These are phyloP conservation scores for Luffia ferchaultella DNA, from an alignment of 2,888 invertebrate species.

Conservation along the genomic window DNA sequence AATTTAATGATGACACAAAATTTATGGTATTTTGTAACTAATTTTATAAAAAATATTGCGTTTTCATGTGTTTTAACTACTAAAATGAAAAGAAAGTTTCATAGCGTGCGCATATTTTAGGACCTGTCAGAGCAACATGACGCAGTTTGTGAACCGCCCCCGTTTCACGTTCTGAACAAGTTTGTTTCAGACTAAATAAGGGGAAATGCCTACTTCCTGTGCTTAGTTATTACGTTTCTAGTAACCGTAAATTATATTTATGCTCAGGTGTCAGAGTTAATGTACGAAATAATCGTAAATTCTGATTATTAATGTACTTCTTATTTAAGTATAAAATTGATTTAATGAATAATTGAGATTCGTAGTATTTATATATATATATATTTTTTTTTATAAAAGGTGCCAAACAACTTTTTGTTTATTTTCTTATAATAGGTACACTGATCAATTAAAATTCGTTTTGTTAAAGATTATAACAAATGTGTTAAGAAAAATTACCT, in stretches of 20 bases:
- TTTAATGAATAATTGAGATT: too few relatives aligned
- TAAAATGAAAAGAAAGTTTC: constrained; percentile 13
- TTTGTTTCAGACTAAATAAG: background rate
- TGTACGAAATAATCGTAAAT: background rate
- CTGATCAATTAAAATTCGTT: too few relatives aligned
- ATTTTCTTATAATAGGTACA: too few relatives aligned
- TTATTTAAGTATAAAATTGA: too few relatives aligned
- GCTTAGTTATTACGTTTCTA: background rate
- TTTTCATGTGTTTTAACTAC: constrained; percentile 11
- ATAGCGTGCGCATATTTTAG: constrained; percentile 49
- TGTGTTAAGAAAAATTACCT: too few relatives aligned
- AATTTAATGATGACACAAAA: background rate
- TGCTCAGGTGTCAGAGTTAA: background rate
- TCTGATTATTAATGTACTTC: background rate
- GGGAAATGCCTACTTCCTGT: background rate
- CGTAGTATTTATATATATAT: too few relatives aligned
- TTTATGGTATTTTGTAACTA: background rate
- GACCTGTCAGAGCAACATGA: constrained; percentile 55
- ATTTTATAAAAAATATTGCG: background rate
- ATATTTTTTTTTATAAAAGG: too few relatives aligned
- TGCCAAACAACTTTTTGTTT: too few relatives aligned
- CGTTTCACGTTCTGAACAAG: constrained; percentile 4
- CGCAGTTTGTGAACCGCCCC: constrained; percentile 25
- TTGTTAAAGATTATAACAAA: too few relatives aligned
- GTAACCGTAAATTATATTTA: background rate